Evolutionary conservation across 2,113 vertebrate species (phyloP), one percentile per base, ranked within the genome.

Genomic region (Halcyon malimbica): DNA sequence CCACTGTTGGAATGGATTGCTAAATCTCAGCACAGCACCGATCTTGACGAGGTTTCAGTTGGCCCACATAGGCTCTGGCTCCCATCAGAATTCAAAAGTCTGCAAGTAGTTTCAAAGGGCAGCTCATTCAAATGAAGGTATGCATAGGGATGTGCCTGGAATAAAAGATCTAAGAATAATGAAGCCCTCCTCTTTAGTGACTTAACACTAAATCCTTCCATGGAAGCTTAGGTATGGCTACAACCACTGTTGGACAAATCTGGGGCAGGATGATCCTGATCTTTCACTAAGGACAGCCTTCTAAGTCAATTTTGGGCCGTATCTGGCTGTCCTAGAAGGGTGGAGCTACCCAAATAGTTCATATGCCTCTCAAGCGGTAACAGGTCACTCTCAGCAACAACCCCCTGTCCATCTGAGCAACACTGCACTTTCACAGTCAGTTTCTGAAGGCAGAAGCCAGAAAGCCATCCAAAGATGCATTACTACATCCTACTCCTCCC

Each of bases 401-500:
- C 35, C 59, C 7, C 2, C 25, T 29, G 13, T 16, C 12, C 63
- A 48, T 19, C 48, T 42, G 24, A 85, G n/a, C 62, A 60, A 16
- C 2, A 9, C 15, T 48, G 25, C 15, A 65, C 4, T 59, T 71
- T 15, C 35, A 37, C 0, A 0, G 31, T 12, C 1, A 1, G 31
- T 35, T 77, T 65, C 26, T 51, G 25, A 78, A 83, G 8, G 41
- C 35, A 92, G 37, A 62, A 62, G 28, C 19, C 57, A 92, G 42
- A 76, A 83, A 69, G 16, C 29, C 39, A 39, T 1, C 1, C 2
- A 29, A 77, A 69, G 7, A 86, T 1, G 0, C 57, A 53, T 16
- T 25, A 25, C 19, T 25, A 29, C 0, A 0, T 42, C 28, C 20
- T 7, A 2, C 31, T 62, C 5, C 20, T 70, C 13, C n/a, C 10